These are phyloP conservation scores for Sarcophaga carnaria DNA, from an alignment of 2,888 invertebrate species.

Conservation along the genomic window DNA sequence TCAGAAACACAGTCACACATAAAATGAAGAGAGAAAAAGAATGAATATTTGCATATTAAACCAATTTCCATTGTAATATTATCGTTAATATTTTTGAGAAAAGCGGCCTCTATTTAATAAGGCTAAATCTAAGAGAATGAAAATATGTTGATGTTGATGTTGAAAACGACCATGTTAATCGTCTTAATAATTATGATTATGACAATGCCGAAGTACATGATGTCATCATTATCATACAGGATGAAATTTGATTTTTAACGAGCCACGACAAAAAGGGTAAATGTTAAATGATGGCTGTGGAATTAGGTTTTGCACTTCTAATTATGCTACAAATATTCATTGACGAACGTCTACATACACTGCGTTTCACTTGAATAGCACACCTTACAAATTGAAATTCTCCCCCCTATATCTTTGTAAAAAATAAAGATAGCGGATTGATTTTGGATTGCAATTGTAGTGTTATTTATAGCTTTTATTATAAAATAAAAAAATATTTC, in stretches of 20 bases:
- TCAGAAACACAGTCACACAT: neutral
- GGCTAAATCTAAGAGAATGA: conserved; percentile 41
- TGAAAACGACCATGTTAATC: conserved; percentile 42
- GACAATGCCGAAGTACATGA: neutral
- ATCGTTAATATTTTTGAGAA: conserved; percentile 46
- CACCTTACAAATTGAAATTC: no score
- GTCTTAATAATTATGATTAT: neutral
- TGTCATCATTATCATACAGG: conserved; percentile 26
- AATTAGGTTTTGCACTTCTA: conserved; percentile 43
- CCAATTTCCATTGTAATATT: conserved; percentile 47
- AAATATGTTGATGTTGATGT: conserved; percentile 45
- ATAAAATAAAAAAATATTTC: no score
- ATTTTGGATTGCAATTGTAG: no score
- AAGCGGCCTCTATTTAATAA: conserved; percentile 21
- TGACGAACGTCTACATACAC: neutral
- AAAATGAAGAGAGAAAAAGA: neutral
- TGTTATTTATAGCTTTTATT: no score
- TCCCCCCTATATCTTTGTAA: no score
- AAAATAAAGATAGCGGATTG: no score
- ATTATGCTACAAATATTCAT: conserved; percentile 47
- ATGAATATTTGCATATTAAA: conserved; percentile 27
- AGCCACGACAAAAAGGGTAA: conserved; percentile 27
- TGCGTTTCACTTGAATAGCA: no score
- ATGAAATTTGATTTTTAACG: conserved; percentile 43
- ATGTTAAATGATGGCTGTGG: conserved; percentile 44